Evolutionary conservation across 1,140 invertebrate species (phyloP).

Genomic region (Magallana gigas): DNA sequence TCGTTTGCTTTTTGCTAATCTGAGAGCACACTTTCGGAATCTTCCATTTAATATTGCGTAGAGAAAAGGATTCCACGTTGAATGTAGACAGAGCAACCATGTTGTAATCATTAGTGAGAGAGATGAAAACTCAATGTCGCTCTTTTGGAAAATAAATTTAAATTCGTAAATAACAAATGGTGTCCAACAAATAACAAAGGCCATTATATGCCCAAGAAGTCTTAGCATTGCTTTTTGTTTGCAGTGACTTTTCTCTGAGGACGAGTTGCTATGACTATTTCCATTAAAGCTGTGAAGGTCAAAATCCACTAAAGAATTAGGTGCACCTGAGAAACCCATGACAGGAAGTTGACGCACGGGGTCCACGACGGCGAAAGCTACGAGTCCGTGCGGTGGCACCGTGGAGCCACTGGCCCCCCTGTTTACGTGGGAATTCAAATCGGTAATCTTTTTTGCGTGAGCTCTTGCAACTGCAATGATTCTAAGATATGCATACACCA

Average conservation of each 20-base stretch:
- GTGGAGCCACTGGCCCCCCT: constrained; percentile 16
- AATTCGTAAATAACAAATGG: constrained; percentile 45
- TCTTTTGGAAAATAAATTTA: background rate
- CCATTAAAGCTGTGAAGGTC: constrained; percentile 45
- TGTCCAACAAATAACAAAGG: constrained; percentile 53
- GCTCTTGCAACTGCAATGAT: constrained; percentile 61
- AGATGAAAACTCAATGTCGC: background rate
- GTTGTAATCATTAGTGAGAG: background rate
- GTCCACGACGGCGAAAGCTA: constrained; percentile 54
- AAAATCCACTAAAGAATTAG: constrained; percentile 10
- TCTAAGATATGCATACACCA: constrained; percentile 59
- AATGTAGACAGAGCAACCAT: constrained; percentile 54
- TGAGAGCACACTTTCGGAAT: constrained; percentile 27
- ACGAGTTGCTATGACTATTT: constrained; percentile 15
- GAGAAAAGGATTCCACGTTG: constrained; percentile 59
- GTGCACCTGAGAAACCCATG: constrained; percentile 55
- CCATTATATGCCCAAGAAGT: constrained; percentile 50
- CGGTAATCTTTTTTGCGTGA: constrained; percentile 61
- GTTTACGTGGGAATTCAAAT: constrained; percentile 43
- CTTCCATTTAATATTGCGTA: constrained; percentile 63
- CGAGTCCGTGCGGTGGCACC: constrained; percentile 46
- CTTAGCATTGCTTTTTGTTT: constrained; percentile 40
- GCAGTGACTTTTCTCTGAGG: background rate
- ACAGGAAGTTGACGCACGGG: constrained; percentile 60
- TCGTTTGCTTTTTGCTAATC: background rate